Percentiles rank a stretch among this genome's conserved stretches.
Conservation (phyloP, 2,113 vertebrate genomes). For the Alligator mississippiensis region DNA sequence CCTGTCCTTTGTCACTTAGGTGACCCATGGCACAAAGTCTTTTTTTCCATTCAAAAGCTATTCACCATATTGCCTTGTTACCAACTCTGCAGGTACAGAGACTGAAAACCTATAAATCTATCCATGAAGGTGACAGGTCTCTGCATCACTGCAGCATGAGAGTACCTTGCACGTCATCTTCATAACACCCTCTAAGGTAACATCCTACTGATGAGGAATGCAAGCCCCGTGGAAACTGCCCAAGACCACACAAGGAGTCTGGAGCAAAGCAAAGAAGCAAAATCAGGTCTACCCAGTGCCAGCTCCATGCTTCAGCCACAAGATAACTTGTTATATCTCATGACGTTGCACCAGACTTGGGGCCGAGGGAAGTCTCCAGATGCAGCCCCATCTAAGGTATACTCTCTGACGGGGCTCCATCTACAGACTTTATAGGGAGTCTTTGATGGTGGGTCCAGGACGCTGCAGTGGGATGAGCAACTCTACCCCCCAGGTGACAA, state of each 20-base stretch:
- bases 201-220: not conserved
- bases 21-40: not conserved
- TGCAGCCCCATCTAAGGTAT: not conserved
- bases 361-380: not conserved
- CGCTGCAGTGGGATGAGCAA: not conserved
- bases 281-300: not conserved
- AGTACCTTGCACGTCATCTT: not conserved
- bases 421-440: not conserved
- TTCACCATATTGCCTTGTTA: not conserved
- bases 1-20: not conserved
- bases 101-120: not conserved
- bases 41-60: not conserved
- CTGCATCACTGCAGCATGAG: not conserved
- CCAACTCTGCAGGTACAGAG: not conserved
- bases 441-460: not conserved
- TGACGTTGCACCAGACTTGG: rapidly evolving
- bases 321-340: not conserved
- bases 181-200: too few relatives aligned
- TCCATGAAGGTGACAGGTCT: not conserved
- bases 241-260: not conserved
- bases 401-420: not conserved
- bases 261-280: not conserved
- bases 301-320: rapidly evolving
- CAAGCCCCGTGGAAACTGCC: not conserved
- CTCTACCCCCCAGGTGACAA: not conserved